Conservation (phyloP, 2,888 invertebrate genomes). For the Epirrita christyi region DNA sequence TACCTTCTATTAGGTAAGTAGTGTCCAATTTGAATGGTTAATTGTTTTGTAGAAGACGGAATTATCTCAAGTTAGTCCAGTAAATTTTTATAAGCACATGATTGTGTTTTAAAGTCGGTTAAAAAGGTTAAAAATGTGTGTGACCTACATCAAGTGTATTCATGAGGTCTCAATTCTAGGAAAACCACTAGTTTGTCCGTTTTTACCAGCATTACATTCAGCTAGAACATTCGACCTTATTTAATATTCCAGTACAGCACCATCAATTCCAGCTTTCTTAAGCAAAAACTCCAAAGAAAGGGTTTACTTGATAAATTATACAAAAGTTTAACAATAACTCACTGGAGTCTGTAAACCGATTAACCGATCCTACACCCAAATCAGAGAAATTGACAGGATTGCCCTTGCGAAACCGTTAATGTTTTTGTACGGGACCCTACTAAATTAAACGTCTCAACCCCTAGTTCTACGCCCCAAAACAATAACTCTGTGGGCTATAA, state of each 20-base stretch:
- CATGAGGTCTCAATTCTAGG: no score
- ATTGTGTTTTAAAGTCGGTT: no score
- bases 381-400: conserved; percentile 47
- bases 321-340: conserved; percentile 33
- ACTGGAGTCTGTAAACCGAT: conserved; percentile 34
- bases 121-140: no score
- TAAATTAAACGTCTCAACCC: conserved; percentile 47
- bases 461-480: conserved; percentile 53
- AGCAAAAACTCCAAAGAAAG: conserved; percentile 40
- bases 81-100: no score
- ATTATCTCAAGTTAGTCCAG: no score
- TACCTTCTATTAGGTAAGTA: no score
- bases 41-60: no score
- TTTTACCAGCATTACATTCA: no score
- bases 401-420: conserved; percentile 42
- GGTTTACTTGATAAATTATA: conserved; percentile 37
- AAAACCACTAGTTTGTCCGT: no score
- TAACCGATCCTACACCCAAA: conserved; percentile 41
- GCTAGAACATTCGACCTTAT: not conserved
- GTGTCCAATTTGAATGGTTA: no score
- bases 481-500: conserved; percentile 50
- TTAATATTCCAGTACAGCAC: not conserved
- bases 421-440: conserved; percentile 54
- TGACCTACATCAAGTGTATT: no score
- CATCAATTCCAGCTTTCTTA: not conserved